phyloP scores from a whole-genome alignment of 2,888 invertebrate genomes.

The Troilus luridus region DNA sequence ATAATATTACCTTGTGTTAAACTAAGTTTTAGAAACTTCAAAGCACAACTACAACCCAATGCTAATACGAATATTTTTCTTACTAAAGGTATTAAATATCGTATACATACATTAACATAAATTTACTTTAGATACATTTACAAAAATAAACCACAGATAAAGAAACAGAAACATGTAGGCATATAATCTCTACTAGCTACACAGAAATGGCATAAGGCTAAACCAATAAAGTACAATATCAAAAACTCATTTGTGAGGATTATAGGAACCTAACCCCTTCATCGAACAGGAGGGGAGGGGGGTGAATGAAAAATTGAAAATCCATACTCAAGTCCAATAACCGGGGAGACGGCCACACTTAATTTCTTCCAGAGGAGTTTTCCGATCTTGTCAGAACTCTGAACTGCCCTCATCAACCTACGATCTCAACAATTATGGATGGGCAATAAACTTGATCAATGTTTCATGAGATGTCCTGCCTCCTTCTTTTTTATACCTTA shows the following conservation, averaged over 20 bases:
- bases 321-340: constrained; percentile 21
- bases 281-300: neutral
- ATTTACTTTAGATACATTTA: too few species aligned
- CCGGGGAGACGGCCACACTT: constrained; percentile 8
- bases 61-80: neutral
- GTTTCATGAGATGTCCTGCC: too few species aligned
- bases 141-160: too few species aligned
- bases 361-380: neutral
- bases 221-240: neutral
- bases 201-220: neutral
- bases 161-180: too few species aligned
- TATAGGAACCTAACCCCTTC: neutral
- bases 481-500: too few species aligned
- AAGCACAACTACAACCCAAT: neutral
- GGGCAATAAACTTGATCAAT: too few species aligned
- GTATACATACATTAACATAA: too few species aligned
- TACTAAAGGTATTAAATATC: neutral
- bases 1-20: too few species aligned
- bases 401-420: too few species aligned
- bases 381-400: neutral
- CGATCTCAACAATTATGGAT: too few species aligned
- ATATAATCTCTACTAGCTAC: neutral
- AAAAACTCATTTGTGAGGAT: neutral
- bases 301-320: constrained; percentile 34
- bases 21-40: too few species aligned